Evolutionary conservation across 2,113 vertebrate species (phyloP).

Genomic region (Barbus barbus): DNA sequence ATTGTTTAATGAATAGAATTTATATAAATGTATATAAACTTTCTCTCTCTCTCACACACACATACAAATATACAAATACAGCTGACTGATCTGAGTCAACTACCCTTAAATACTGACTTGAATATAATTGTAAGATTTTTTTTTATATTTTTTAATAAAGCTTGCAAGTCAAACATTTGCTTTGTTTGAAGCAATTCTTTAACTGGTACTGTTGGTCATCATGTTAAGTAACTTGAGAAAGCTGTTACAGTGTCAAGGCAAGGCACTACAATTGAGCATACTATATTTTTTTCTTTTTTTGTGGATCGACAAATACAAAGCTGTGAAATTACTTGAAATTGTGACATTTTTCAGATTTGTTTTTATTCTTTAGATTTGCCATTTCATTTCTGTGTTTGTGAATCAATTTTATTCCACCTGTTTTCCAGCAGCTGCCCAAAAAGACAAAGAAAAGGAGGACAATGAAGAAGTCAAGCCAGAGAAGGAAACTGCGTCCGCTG

Average conservation of each 20-base stretch:
- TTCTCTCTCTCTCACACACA: too few relatives aligned
- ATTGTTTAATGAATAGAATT: not conserved
- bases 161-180: not conserved
- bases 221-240: not conserved
- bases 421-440: conserved; percentile 63
- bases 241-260: conserved; percentile 43
- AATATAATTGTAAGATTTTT: not conserved
- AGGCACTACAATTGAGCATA: conserved; percentile 45
- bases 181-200: not conserved
- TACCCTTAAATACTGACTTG: not conserved
- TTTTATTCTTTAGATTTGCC: too few relatives aligned
- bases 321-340: too few relatives aligned
- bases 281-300: too few relatives aligned
- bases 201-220: not conserved
- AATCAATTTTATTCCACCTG: conserved; percentile 41
- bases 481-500: conserved; percentile 58
- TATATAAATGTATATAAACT: not conserved
- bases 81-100: not conserved
- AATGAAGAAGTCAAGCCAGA: conserved; percentile 68
- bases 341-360: too few relatives aligned
- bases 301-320: too few relatives aligned
- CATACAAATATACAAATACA: not conserved
- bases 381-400: not conserved
- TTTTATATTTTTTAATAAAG: not conserved
- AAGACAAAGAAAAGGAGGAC: conserved; percentile 61